Base-by-base conservation (phyloP, 2,888 invertebrate genomes). In the Microplitis deprimator region DNA sequence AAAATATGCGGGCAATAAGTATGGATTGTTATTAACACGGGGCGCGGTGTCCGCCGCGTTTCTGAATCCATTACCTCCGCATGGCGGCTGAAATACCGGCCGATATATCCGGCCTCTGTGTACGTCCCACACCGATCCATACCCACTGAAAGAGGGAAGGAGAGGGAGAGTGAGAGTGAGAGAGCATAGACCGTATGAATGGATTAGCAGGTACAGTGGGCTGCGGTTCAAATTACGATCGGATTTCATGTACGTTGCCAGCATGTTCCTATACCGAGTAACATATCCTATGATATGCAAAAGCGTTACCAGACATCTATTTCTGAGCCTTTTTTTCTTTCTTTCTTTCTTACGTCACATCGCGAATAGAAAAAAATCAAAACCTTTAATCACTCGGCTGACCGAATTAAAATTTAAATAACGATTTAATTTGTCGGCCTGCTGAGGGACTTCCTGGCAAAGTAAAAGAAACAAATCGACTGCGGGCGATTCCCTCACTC, bases 1-100 rank as follows among this genome's bases (percentile, higher is more conserved):
- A 90, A 90, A 89, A 89, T 89, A 90, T 90, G 89, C 89, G 87
- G 87, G 89, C 89, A 90, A 90, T 89, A 89, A 89, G 89, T 89
- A 89, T 89, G 89, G 89, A 89, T 89, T 89, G 89, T 89, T 89
- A 89, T 89, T 89, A 89, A 89, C 89, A 89, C 89, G 87, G 89
- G 88, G 89, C 87, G 86, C 87, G 87, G 88, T 89, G 89, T 89
- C 89, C 89, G 88, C 88, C 87, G 88, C 89, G 88, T 87, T 89
- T 89, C 89, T 89, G 89, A 89, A 89, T 89, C 89, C 89, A 89
- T 89, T 89, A 89, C 89, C 88, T 89, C 89, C 86, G 89, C 89
- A 89, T 89, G 89, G 89, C 87, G 89, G 89, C 88, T 89, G 88
- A 89, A 89, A 89, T 89, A 89, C 89, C 88, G 89, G 84, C 88